Evolutionary conservation across 1,140 invertebrate genomes (phyloP).

Genomic region (Amyelois transitella): DNA sequence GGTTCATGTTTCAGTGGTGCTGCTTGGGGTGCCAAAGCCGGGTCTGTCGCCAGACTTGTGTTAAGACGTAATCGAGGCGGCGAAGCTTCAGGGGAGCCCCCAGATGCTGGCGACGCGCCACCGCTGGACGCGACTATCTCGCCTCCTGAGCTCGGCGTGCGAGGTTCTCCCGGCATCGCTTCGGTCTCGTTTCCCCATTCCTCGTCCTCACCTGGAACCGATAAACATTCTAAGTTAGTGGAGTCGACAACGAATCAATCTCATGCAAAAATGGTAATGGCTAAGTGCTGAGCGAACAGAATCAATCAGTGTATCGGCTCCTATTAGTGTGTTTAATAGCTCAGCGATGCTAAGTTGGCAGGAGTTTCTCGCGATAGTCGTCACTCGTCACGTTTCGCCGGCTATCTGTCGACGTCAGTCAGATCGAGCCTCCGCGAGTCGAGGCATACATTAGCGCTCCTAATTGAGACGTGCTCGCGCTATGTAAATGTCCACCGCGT

Average conservation of each 20-base stretch:
- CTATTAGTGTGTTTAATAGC: constrained; percentile 68
- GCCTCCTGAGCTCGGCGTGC: constrained; percentile 59
- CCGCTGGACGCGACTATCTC: constrained; percentile 63
- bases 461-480: constrained; percentile 72
- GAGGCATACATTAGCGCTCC: constrained; percentile 74
- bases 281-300: constrained; percentile 43
- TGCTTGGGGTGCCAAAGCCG: constrained; percentile 79
- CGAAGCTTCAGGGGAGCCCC: constrained; percentile 75
- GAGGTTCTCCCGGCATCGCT: constrained; percentile 71
- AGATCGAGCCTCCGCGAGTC: constrained; percentile 58
- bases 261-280: constrained; percentile 35
- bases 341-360: constrained; percentile 51
- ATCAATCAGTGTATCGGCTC: constrained; percentile 39
- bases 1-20: constrained; percentile 56
- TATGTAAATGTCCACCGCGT: constrained; percentile 67
- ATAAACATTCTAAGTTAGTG: constrained; percentile 21
- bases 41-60: constrained; percentile 85
- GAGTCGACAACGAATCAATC: constrained; percentile 1
- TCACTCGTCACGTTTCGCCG: constrained; percentile 68
- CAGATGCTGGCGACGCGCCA: constrained; percentile 75
- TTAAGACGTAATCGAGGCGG: constrained; percentile 84
- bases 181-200: constrained; percentile 77
- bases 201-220: constrained; percentile 75
- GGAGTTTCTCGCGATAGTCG: constrained; percentile 61
- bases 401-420: constrained; percentile 66